Base-by-base conservation (phyloP, 2,888 invertebrate species). In the Penaeus monodon region DNA sequence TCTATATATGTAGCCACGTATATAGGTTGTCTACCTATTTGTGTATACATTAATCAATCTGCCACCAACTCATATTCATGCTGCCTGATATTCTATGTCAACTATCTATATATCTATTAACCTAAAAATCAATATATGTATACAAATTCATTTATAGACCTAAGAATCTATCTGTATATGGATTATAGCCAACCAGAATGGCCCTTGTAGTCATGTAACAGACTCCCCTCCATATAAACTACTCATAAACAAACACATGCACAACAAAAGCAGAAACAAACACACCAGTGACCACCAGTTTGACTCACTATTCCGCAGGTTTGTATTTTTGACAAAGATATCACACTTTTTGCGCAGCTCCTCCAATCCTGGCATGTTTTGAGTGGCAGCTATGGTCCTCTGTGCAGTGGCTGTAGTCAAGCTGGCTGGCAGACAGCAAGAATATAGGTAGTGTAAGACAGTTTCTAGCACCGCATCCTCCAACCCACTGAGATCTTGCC, bases 401-500 rank as follows among this genome's bases (percentile, higher is more conserved):
- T 93, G 93, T 44, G 94, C 95, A 14, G 94, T 94, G 49, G 93
- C 93, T 91, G 94, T 94, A 24, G 93, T 93, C 90, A 95, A 92
- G 85, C 94, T 94, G 33, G 93, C 92, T 64, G 95, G 94, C 91
- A 95, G 92, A 90, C 95, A 94, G 91, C 95, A 95, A 1, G 94
- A 93, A 91, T 95, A 95, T 57, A 95, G 92, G 92, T 94, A 95
- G 92, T 95, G 94, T 38, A 95, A 92, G 44, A 94, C 93, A 17
- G 94, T 94, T 80, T 93, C 93, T 70, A 95, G 91, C n/a, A 95
- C 94, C 91, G 94, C 94, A 90, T 94, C 94, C 1, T 94, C 94
- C 77, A 95, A 3, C 4, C 86, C 83, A 79, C 83, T 78, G 73
- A 87, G 73, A 24, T 68, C 64, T 7, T 29, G 65, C 94, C 94